A percentile compares a stretch with the other conserved stretches of the same genome.
Evolutionary conservation across 2,797 vertebrate genomes (phyloP).

Genomic region (Phrynocephalus vlangalii): DNA sequence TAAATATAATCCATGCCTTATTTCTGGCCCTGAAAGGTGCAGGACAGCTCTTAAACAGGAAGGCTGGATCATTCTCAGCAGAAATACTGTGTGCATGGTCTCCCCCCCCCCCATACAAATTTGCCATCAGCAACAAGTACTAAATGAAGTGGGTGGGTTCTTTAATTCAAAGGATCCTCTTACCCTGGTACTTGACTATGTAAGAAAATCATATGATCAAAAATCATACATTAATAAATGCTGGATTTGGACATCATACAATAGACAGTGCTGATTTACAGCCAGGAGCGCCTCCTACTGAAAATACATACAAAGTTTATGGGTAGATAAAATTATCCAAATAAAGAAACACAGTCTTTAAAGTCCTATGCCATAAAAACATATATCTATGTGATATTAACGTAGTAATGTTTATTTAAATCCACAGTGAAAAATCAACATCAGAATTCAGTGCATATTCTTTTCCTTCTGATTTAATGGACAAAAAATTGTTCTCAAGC

Average conservation of each 20-base stretch:
- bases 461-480: background rate
- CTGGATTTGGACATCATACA: background rate
- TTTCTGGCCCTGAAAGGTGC: too few species aligned
- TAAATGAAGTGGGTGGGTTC: background rate
- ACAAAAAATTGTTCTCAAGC: background rate
- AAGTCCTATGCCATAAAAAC: background rate
- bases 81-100: too few species aligned
- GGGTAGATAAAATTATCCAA: too few species aligned
- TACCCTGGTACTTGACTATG: background rate
- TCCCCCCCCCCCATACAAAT: too few species aligned
- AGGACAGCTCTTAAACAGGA: too few species aligned
- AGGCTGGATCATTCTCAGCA: too few species aligned
- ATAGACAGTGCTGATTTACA: background rate
- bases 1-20: too few species aligned
- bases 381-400: background rate
- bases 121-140: too few species aligned
- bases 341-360: too few species aligned
- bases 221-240: background rate
- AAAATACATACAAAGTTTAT: slow-evolving; percentile 1
- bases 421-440: background rate
- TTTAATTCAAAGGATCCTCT: background rate
- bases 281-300: slow-evolving; percentile 47
- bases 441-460: background rate
- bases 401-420: background rate
- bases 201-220: slow-evolving; percentile 14